A percentile compares a stretch with the other conserved stretches of the same genome.
These are phyloP conservation scores for Heliothis subflexa DNA, from an alignment of 1,140 invertebrate species.

Conservation along the genomic window DNA sequence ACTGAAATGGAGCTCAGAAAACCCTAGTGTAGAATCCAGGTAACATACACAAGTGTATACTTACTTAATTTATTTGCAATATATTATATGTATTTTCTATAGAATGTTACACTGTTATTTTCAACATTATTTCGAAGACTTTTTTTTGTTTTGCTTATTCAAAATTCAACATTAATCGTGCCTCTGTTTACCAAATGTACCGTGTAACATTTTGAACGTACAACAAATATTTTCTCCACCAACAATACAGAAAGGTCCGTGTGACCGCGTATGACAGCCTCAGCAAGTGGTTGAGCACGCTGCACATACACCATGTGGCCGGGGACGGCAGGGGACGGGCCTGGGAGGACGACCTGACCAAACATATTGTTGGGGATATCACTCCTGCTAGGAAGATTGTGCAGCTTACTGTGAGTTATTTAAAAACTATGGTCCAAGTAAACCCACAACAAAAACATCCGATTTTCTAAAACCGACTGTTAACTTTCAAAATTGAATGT, in stretches of 20 bases:
- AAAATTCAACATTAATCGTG: too few species aligned
- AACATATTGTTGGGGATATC: constrained; percentile 63
- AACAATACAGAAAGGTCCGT: constrained; percentile 62
- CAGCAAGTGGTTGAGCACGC: constrained; percentile 60
- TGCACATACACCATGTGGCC: constrained; percentile 59
- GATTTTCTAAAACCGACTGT: too few species aligned
- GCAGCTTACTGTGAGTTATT: constrained; percentile 71
- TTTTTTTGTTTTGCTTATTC: too few species aligned
- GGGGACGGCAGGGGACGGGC: constrained; percentile 44
- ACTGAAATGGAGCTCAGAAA: constrained; percentile 71
- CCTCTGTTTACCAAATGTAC: too few species aligned
- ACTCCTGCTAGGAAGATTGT: constrained; percentile 64
- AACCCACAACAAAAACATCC: too few species aligned
- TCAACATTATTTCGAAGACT: too few species aligned
- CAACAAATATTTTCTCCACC: background rate
- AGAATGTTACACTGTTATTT: too few species aligned
- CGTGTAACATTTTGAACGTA: too few species aligned
- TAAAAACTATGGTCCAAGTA: too few species aligned
- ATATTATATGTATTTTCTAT: background rate
- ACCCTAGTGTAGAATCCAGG: constrained; percentile 66
- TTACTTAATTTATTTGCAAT: background rate
- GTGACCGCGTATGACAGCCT: constrained; percentile 66
- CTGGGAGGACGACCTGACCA: constrained; percentile 67
- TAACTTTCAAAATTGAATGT: too few species aligned
- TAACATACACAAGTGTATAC: constrained; percentile 22